phyloP scores from a whole-genome alignment of 2,888 invertebrate genomes.

The Drosophila mimica region DNA sequence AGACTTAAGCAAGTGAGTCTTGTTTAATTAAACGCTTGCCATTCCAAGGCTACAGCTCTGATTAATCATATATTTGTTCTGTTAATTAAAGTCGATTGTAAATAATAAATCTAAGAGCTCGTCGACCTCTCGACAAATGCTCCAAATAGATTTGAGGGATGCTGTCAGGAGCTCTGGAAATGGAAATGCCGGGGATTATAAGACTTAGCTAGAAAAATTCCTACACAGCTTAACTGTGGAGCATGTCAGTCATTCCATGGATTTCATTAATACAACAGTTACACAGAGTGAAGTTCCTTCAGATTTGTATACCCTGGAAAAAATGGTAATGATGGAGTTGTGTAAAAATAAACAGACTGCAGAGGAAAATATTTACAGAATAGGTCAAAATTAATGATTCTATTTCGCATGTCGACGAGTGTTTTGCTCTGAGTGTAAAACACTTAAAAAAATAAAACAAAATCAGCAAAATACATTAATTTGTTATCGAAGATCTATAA shows the following conservation, averaged over 20 bases:
- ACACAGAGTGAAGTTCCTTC: not conserved
- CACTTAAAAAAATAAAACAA: not conserved
- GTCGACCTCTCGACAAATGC: conserved; percentile 13
- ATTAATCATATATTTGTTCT: conserved; percentile 50
- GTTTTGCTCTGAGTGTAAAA: not conserved
- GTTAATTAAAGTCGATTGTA: conserved; percentile 27
- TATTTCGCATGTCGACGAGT: not conserved
- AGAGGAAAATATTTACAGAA: not conserved
- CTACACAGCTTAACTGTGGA: not conserved
- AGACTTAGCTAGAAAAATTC: too few species aligned
- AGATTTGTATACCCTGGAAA: not conserved
- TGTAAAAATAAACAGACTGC: not conserved
- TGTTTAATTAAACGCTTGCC: conserved; percentile 56
- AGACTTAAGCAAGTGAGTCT: conserved; percentile 40
- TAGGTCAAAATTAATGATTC: not conserved
- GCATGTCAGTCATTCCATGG: not conserved
- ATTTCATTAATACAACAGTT: not conserved
- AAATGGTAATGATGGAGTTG: not conserved
- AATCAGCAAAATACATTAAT: not conserved
- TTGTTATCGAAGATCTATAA: not conserved
- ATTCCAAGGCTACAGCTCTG: conserved; percentile 45
- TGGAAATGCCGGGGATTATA: not conserved
- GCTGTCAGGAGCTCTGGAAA: conserved; percentile 20
- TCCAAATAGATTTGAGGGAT: conserved; percentile 18
- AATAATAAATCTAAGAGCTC: conserved; percentile 60